Evolutionary conservation across 1,140 invertebrate species (phyloP), one percentile per base, ranked within the genome.

Genomic region (Aphis gossypii): DNA sequence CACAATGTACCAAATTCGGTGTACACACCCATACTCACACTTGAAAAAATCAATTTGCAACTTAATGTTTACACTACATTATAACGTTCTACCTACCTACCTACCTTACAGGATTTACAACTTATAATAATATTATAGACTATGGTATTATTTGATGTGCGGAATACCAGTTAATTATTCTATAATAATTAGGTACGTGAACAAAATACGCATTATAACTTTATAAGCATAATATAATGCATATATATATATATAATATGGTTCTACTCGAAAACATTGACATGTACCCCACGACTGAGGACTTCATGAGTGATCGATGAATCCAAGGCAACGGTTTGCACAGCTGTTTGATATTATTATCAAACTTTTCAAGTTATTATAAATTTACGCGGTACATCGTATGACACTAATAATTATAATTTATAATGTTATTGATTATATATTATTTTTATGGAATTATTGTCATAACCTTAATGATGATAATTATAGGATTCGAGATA

Each of bases 341-440:
- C 20, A 44, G 54, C 25, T 60, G n/a, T 51, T 51, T 51, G 14
- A 18, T n/a, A 44, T 41, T 20, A 30, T 44, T 90, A 44, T 44
- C 54, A 44, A 90, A 68, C 89, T 90, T 90, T 68, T 44, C 0
- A 90, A 60, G 54, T 60, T 90, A 44, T 88, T 35, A 88, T 51
- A 35, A 86, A 86, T 86, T 30, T 38, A n/a, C 41, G 41, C 41
- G 25, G 84, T 86, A 44, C 41, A 86, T 41, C 25, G 44, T 86
- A 18, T 86, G 23, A 23, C n/a, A 1, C 87, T 35, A 7, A 84
- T 23, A n/a, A 76, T 76, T 76, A n/a, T 76, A 76, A 76, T n/a
- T 68, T 68, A 68, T n/a, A 68, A 68, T 30, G 9, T 68, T n/a
- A 68, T 68, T 68, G 9, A n/a, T n/a, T 68, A 14, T 68, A n/a